Percentiles rank a stretch among this genome's conserved stretches.
Conservation (phyloP, 1,140 invertebrate species). For the Phymastichus coffea region DNA sequence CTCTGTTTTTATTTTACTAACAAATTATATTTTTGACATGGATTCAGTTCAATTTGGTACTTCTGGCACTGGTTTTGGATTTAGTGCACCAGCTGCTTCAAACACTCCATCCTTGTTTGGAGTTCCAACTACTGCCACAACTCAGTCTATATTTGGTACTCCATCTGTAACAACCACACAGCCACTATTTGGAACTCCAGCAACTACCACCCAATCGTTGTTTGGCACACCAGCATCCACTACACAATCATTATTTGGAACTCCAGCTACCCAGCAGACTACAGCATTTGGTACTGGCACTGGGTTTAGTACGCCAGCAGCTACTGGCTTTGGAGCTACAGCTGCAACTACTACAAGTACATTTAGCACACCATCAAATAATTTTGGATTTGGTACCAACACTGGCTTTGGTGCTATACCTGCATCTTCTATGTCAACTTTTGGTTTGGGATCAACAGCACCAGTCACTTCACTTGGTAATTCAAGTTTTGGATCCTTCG, state of each 20-base stretch:
- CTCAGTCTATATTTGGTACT: too few species aligned
- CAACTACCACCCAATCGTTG: too few species aligned
- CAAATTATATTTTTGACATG: too few species aligned
- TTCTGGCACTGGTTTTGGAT: constrained; percentile 41
- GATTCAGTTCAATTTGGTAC: background rate
- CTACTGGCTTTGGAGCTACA: constrained; percentile 36
- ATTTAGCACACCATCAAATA: constrained; percentile 39
- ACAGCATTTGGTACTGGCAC: constrained; percentile 26
- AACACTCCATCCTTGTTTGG: too few species aligned
- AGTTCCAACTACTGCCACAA: too few species aligned
- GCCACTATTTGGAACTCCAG: too few species aligned
- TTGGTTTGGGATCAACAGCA: constrained; percentile 46
- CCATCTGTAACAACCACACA: too few species aligned
- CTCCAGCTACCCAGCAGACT: constrained; percentile 46
- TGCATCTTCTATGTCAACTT: constrained; percentile 49
- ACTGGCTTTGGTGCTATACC: constrained; percentile 33
- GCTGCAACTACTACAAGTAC: constrained; percentile 37
- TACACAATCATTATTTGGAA: constrained; percentile 47
- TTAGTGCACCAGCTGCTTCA: too few species aligned
- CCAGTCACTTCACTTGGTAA: constrained; percentile 43
- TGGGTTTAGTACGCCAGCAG: constrained; percentile 33
- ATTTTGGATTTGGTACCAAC: too few species aligned
- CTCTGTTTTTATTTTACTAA: constrained; percentile 32
- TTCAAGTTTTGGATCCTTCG: constrained; percentile 43
- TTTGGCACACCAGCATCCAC: constrained; percentile 47